Conservation (phyloP, 2,797 vertebrate genomes). For the Scomberomorus guttatus region DNA sequence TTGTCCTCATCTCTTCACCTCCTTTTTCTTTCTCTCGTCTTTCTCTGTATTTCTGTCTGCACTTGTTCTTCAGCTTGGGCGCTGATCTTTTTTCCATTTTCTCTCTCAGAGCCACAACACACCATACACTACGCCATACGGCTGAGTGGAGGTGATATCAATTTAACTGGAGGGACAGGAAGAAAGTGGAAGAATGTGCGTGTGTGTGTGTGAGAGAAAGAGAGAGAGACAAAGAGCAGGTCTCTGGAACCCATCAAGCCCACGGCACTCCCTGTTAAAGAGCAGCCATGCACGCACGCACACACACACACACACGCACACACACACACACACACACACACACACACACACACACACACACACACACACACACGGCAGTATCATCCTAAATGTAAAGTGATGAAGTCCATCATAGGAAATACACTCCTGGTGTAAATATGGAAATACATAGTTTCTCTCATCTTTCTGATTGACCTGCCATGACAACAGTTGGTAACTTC, state of each 20-base stretch:
- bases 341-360: too few species aligned
- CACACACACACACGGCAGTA: too few species aligned
- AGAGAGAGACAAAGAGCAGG: background rate
- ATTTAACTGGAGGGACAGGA: conserved; percentile 32
- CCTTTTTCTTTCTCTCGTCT: background rate
- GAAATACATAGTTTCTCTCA: too few species aligned
- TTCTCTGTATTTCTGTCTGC: conserved; percentile 4
- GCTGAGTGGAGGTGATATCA: conserved; percentile 38
- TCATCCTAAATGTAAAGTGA: too few species aligned
- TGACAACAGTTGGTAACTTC: too few species aligned
- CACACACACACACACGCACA: too few species aligned
- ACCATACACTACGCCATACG: conserved; percentile 9
- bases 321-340: too few species aligned
- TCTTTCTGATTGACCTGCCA: too few species aligned
- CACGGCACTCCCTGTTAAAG: conserved; percentile 16
- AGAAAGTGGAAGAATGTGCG: background rate
- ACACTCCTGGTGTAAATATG: too few species aligned
- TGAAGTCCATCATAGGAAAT: too few species aligned
- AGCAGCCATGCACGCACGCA: conserved; percentile 19
- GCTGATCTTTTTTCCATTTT: conserved; percentile 20
- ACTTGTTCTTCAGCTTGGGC: background rate
- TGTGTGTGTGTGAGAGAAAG: conserved; percentile 1
- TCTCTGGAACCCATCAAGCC: conserved; percentile 38
- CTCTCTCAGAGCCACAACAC: conserved; percentile 12
- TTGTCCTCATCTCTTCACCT: conserved; percentile 10